Evolutionary conservation across 2,113 vertebrate species (phyloP).

Genomic region (Craseonycteris thonglongyai): DNA sequence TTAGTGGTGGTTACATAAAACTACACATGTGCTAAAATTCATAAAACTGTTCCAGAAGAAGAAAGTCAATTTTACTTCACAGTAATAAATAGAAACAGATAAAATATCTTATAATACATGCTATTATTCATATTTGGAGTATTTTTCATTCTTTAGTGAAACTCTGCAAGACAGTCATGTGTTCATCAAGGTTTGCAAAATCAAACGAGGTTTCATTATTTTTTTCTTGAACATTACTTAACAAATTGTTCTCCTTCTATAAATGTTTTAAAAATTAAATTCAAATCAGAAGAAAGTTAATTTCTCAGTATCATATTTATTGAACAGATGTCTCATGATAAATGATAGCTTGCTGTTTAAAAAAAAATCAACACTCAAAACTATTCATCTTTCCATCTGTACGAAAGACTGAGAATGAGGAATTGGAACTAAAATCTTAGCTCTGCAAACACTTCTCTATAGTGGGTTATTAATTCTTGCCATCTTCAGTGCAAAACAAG

Average conservation of each 20-base stretch:
- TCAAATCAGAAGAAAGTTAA: constrained; percentile 15
- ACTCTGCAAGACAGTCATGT: neutral
- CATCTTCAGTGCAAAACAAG: neutral
- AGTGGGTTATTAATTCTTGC: neutral
- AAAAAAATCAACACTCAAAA: neutral
- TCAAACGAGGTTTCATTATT: constrained; percentile 13
- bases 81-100: neutral
- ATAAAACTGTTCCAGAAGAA: neutral
- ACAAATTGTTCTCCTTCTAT: constrained; percentile 33
- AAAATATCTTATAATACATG: neutral
- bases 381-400: neutral
- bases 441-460: neutral
- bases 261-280: constrained; percentile 47
- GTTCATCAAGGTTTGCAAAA: neutral
- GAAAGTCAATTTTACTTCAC: neutral
- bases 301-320: constrained; percentile 19
- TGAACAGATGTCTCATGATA: neutral
- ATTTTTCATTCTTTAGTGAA: neutral
- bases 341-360: neutral
- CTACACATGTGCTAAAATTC: neutral
- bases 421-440: neutral
- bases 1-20: neutral
- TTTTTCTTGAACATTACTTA: neutral
- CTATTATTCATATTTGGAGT: neutral
- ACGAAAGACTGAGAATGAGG: neutral